Base-by-base conservation (phyloP, 2,113 vertebrate species). In the Psophia crepitans region DNA sequence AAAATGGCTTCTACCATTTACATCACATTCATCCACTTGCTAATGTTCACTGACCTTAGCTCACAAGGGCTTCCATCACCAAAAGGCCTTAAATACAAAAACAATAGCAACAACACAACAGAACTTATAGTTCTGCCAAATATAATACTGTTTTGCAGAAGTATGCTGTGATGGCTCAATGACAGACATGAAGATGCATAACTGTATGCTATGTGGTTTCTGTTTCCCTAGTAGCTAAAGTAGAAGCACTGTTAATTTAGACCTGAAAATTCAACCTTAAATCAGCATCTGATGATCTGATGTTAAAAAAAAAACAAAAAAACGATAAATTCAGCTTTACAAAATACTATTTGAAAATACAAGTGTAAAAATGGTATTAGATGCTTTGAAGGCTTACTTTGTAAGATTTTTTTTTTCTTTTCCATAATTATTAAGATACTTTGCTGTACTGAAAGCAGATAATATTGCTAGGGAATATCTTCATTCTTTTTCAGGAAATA, bases 401-500 rank as follows among this genome's bases (percentile, higher is more conserved):
- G 61, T 63, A 63, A 26, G 76, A 21, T 24, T 85, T 88, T 77
- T 71, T 71, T 39, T 83, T 58, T 39, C 9, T 90, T 90, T 85
- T 84, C 53, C 54, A 44, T 80, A 82, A 69, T 90, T 96, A 85
- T 88, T 89, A 78, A 79, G 86, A 81, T 28, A 84, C 17, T 87
- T 96, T 93, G 23, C 37, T 65, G 43, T 80, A 77, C 24, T 87
- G 84, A 87, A 39, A 74, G 10, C 18, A 95, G 74, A 41, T 39
- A 87, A 39, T 91, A 90, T 63, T 94, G 92, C 51, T 90, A 84
- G 54, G 28, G 9, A n/a, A 77, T 80, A 88, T 48, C 54, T 76
- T 87, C 6, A 60, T 51, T 74, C 12, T 64, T 84, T 95, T 87
- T 91, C 87, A 96, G 51, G 80, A 81, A 95, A 94, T 79, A 88